Conservation (phyloP, 2,888 invertebrate genomes). For the Thelaira solivaga region DNA sequence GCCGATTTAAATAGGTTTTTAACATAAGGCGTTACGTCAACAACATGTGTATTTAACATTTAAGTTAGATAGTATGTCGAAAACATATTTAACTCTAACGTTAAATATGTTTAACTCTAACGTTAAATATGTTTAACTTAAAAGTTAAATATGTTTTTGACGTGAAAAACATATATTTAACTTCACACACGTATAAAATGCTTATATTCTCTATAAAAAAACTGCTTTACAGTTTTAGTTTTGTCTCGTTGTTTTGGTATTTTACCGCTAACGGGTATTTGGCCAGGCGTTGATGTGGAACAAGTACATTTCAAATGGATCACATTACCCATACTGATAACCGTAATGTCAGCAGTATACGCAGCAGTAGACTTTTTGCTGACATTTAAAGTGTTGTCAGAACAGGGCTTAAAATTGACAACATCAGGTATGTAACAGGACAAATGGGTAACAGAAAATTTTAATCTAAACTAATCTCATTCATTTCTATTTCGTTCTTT, state of each 20-base stretch:
- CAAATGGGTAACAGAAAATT: background rate
- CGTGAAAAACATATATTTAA: too few species aligned
- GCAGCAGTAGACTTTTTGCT: constrained; percentile 67
- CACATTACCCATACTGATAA: constrained; percentile 65
- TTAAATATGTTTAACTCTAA: too few species aligned
- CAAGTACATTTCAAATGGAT: constrained; percentile 71
- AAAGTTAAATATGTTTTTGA: too few species aligned
- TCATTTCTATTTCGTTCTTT: background rate
- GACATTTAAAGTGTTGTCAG: constrained; percentile 66
- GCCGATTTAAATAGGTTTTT: too few species aligned
- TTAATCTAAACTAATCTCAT: background rate
- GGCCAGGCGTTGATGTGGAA: constrained; percentile 71
- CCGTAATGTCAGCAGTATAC: constrained; percentile 65
- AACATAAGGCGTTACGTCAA: too few species aligned
- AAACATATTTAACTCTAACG: too few species aligned
- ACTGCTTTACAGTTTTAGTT: constrained; percentile 73
- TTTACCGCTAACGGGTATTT: constrained; percentile 78
- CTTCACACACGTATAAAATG: too few species aligned
- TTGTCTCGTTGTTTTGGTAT: constrained; percentile 79
- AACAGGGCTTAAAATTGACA: constrained; percentile 70
- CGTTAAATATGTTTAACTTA: too few species aligned
- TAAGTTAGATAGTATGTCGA: too few species aligned
- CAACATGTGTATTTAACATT: too few species aligned
- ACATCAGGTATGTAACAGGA: constrained; percentile 67
- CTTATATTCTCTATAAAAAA: too few species aligned